Evolutionary conservation across 2,113 vertebrate species (phyloP).

Genomic region (Anoura caudifer): DNA sequence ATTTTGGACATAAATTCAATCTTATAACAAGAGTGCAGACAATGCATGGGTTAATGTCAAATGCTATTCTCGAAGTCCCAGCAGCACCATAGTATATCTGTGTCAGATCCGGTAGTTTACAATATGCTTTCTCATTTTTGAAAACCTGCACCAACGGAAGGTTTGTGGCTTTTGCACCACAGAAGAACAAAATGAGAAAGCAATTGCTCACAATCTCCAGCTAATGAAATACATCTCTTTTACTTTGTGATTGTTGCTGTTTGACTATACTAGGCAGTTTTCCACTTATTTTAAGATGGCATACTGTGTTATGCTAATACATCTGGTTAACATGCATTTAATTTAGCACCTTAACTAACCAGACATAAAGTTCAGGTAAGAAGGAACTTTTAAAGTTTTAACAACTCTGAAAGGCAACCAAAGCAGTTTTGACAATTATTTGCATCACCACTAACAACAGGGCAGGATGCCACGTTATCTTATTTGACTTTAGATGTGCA

Average conservation of each 20-base stretch:
- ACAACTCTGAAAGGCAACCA: neutral
- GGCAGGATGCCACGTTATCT: neutral
- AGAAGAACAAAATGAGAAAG: conserved; percentile 1
- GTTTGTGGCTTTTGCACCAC: neutral
- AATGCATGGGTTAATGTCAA: neutral
- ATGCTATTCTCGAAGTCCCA: neutral
- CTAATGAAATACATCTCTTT: neutral
- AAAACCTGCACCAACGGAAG: neutral
- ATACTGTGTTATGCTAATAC: neutral
- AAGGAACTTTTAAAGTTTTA: neutral
- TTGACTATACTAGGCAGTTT: neutral
- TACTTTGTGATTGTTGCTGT: neutral
- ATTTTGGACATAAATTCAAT: conserved; percentile 29
- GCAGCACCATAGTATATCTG: neutral
- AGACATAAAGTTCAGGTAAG: neutral
- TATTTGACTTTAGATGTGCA: neutral
- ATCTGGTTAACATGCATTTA: neutral
- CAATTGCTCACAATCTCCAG: neutral
- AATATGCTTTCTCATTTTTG: neutral
- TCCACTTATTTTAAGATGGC: neutral
- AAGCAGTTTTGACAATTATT: neutral
- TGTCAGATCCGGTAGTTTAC: neutral
- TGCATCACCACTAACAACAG: neutral
- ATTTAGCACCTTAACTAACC: neutral
- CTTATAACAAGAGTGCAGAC: neutral